Percentiles rank a stretch among this genome's conserved stretches.
Conservation (phyloP, 2,888 invertebrate genomes). For the Lepetodrilus schrolli region DNA sequence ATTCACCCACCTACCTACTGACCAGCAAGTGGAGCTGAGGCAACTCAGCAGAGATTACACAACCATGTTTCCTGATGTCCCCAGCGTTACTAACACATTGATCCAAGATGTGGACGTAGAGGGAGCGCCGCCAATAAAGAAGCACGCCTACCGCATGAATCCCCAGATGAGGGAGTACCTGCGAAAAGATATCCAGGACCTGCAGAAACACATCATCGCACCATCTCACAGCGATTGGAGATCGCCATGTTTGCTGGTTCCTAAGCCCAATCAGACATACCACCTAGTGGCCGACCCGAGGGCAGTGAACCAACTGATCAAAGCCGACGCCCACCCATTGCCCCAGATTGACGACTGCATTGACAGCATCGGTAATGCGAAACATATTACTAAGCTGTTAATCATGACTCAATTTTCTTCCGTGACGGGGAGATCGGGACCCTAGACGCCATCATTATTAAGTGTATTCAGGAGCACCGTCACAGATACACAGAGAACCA, state of each 20-base stretch:
- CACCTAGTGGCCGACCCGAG: conserved; percentile 48
- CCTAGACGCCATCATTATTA: conserved; percentile 12
- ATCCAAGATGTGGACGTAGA: conserved; percentile 33
- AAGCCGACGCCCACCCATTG: conserved; percentile 49
- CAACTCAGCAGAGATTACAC: too few relatives aligned
- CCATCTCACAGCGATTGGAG: conserved; percentile 47
- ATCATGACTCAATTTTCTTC: too few relatives aligned
- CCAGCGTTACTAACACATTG: not conserved
- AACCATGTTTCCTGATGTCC: conserved; percentile 34
- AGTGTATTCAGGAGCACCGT: too few relatives aligned
- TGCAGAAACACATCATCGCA: conserved; percentile 53
- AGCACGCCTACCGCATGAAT: conserved; percentile 31
- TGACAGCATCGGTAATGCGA: conserved; percentile 46
- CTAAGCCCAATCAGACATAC: conserved; percentile 39
- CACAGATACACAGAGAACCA: too few relatives aligned
- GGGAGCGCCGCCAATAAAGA: conserved; percentile 30
- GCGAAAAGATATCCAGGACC: conserved; percentile 42
- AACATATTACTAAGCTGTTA: conserved; percentile 50
- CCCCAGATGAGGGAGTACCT: conserved; percentile 32
- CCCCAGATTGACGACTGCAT: conserved; percentile 53
- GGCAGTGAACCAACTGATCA: conserved; percentile 48
- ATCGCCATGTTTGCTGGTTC: conserved; percentile 48
- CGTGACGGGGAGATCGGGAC: conserved; percentile 49
- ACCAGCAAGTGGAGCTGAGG: not conserved
- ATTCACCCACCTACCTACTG: conserved; percentile 11